phyloP scores from a whole-genome alignment of 2,113 vertebrate genomes.

The Callorhinus ursinus region DNA sequence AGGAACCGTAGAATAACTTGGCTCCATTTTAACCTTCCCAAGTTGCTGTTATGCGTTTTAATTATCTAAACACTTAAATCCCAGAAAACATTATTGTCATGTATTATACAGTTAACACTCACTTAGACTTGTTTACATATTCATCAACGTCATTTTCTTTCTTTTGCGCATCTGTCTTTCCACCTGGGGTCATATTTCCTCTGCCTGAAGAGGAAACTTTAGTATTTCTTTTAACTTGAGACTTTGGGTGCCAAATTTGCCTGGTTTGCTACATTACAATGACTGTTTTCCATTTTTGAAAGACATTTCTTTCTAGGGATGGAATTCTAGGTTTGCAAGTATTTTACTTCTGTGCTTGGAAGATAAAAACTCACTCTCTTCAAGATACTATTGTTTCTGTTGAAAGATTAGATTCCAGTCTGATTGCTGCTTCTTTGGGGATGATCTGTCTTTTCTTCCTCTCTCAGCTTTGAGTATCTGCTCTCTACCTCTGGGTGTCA shows the following conservation, averaged over 20 bases:
- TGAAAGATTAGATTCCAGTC: too few relatives aligned
- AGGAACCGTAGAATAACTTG: too few relatives aligned
- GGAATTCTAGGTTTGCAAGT: background rate
- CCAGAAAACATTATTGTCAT: background rate
- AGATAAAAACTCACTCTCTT: background rate
- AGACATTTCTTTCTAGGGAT: background rate
- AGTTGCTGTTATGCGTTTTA: background rate
- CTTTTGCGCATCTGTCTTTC: background rate
- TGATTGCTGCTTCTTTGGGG: too few relatives aligned
- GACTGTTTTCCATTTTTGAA: background rate
- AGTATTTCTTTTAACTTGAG: background rate
- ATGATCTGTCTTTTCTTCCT: too few relatives aligned
- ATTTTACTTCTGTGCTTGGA: background rate
- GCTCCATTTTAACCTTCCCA: too few relatives aligned
- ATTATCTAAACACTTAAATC: background rate
- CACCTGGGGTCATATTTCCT: background rate
- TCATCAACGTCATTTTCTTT: background rate
- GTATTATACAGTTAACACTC: background rate
- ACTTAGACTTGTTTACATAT: background rate
- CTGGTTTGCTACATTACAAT: background rate
- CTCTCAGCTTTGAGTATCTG: too few relatives aligned
- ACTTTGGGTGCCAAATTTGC: background rate
- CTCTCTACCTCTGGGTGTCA: too few relatives aligned
- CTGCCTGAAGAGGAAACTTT: background rate
- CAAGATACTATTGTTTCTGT: constrained; percentile 59